A percentile compares a stretch with the other conserved stretches of the same genome.
These are phyloP conservation scores for Leptodactylus fallax DNA, from an alignment of 2,797 vertebrate species.

Conservation along the genomic window DNA sequence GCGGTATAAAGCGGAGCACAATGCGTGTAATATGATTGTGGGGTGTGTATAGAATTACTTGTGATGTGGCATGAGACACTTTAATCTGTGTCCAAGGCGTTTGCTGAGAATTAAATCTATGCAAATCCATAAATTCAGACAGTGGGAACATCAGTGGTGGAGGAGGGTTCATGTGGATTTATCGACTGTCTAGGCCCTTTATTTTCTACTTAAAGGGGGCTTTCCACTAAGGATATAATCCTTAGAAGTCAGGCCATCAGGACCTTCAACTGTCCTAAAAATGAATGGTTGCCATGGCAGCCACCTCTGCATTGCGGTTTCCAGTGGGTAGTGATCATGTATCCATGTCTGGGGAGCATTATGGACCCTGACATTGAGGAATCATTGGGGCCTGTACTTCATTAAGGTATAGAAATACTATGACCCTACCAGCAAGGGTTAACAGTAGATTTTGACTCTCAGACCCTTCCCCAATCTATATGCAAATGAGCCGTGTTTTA, in stretches of 20 bases:
- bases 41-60: background rate
- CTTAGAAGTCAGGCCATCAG: too few relatives aligned
- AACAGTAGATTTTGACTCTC: background rate
- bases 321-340: too few relatives aligned
- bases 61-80: background rate
- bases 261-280: too few relatives aligned
- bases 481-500: background rate
- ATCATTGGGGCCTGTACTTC: too few relatives aligned
- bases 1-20: background rate
- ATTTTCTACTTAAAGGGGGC: too few relatives aligned
- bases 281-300: too few relatives aligned
- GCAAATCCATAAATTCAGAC: background rate
- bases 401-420: background rate
- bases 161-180: background rate
- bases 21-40: conserved; percentile 16
- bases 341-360: too few relatives aligned
- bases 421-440: background rate
- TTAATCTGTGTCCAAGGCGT: conserved; percentile 10
- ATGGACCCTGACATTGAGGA: too few relatives aligned
- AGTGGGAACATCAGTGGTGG: background rate
- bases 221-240: too few relatives aligned
- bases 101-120: background rate
- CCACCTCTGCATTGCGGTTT: too few relatives aligned
- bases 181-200: too few relatives aligned
- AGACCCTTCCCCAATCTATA: background rate